Evolutionary conservation across 2,888 invertebrate genomes (phyloP).

Genomic region (Lapara coniferarum): DNA sequence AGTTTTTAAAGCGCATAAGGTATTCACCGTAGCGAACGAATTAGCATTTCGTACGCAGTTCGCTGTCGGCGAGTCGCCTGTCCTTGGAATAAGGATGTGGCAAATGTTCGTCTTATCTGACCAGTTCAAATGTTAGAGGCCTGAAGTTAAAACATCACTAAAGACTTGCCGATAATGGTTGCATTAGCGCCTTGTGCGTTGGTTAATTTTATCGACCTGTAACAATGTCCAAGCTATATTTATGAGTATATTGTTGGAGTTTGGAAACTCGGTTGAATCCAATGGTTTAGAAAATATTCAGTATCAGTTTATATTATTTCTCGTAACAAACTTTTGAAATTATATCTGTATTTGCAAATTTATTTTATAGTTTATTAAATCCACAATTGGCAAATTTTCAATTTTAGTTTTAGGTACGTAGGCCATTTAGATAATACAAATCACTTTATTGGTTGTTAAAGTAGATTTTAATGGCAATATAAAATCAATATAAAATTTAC

Average conservation of each 20-base stretch:
- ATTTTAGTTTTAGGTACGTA: too few species aligned
- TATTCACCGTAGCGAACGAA: slow-evolving; percentile 74
- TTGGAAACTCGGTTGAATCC: slow-evolving; percentile 9
- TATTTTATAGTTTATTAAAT: too few species aligned
- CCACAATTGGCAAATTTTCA: neutral
- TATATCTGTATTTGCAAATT: too few species aligned
- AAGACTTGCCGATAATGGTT: slow-evolving; percentile 31
- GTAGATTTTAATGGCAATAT: too few species aligned
- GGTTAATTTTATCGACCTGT: slow-evolving; percentile 15
- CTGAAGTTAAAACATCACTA: slow-evolving; percentile 31
- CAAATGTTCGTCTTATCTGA: slow-evolving; percentile 65
- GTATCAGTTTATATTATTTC: slow-evolving; percentile 12
- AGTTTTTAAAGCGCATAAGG: slow-evolving; percentile 68
- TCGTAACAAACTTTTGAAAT: neutral
- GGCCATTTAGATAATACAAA: too few species aligned
- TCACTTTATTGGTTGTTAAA: too few species aligned
- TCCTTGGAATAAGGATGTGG: slow-evolving; percentile 81
- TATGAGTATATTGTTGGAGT: slow-evolving; percentile 45
- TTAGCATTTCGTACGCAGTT: slow-evolving; percentile 77
- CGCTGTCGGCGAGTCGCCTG: slow-evolving; percentile 56
- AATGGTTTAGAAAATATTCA: neutral
- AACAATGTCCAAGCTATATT: slow-evolving; percentile 39
- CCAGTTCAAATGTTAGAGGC: slow-evolving; percentile 55
- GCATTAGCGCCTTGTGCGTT: slow-evolving; percentile 36
- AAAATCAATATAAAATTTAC: too few species aligned